A percentile compares a stretch with the other conserved stretches of the same genome.
phyloP scores from a whole-genome alignment of 2,888 invertebrate genomes.

The Tipula vernalis region DNA sequence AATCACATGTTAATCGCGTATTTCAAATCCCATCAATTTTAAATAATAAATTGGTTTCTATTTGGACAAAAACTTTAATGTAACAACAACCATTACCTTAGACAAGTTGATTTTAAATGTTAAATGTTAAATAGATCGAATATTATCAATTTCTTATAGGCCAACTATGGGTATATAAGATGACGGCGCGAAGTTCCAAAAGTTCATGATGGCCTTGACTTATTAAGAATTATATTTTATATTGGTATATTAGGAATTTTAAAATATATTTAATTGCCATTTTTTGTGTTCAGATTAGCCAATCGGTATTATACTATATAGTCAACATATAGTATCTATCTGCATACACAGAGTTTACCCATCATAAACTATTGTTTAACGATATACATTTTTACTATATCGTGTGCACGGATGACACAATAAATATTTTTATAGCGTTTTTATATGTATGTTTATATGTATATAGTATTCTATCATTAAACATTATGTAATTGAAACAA shows the following conservation, averaged over 20 bases:
- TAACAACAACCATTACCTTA: neutral
- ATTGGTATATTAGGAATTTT: neutral
- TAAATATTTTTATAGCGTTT: neutral
- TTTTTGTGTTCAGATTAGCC: neutral
- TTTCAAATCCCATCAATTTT: neutral
- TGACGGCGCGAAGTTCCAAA: neutral
- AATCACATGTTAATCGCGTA: neutral
- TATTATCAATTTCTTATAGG: neutral
- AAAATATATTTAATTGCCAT: neutral
- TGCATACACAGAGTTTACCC: neutral
- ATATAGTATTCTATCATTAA: neutral
- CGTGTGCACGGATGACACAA: neutral
- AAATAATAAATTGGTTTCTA: neutral
- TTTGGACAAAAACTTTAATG: neutral
- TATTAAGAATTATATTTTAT: neutral
- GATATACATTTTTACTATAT: neutral
- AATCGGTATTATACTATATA: neutral
- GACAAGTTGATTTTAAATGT: neutral
- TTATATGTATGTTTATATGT: too few relatives aligned
- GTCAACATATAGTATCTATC: too few relatives aligned
- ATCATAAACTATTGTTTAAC: neutral
- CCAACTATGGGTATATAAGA: neutral
- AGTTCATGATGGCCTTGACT: neutral
- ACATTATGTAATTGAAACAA: neutral
- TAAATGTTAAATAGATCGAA: neutral